Conservation (phyloP, 1,140 invertebrate species). For the Neodiprion pinetum region DNA sequence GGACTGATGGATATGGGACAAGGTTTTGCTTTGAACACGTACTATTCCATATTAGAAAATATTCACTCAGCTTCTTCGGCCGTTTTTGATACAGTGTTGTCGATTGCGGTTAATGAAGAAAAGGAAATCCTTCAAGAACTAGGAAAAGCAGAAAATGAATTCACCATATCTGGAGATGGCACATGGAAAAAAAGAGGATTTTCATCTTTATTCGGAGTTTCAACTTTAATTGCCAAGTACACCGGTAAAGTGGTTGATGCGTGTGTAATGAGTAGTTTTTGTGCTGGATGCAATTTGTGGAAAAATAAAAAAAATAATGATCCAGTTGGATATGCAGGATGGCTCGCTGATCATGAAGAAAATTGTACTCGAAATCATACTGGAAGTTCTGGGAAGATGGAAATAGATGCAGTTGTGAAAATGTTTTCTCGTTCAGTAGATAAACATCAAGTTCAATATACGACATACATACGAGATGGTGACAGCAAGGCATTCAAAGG, state of each 20-base stretch:
- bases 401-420: not conserved
- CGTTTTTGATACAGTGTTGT: not conserved
- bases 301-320: constrained; percentile 16
- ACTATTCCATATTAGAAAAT: not conserved
- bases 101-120: not conserved
- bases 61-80: not conserved
- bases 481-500: too few species aligned
- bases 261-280: not conserved
- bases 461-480: too few species aligned
- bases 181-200: constrained; percentile 20
- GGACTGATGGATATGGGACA: constrained; percentile 12
- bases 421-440: not conserved
- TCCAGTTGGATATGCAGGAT: not conserved
- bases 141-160: constrained; percentile 12
- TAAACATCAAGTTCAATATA: not conserved
- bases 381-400: not conserved
- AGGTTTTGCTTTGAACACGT: not conserved
- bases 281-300: constrained; percentile 5
- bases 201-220: constrained; percentile 10
- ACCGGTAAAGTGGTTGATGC: constrained; percentile 19
- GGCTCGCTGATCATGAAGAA: not conserved
- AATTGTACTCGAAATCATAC: not conserved
- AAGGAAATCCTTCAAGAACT: not conserved
- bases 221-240: constrained; percentile 12
- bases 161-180: constrained; percentile 21